Evolutionary conservation across 2,113 vertebrate species (phyloP).

Genomic region (Myotis davidii): DNA sequence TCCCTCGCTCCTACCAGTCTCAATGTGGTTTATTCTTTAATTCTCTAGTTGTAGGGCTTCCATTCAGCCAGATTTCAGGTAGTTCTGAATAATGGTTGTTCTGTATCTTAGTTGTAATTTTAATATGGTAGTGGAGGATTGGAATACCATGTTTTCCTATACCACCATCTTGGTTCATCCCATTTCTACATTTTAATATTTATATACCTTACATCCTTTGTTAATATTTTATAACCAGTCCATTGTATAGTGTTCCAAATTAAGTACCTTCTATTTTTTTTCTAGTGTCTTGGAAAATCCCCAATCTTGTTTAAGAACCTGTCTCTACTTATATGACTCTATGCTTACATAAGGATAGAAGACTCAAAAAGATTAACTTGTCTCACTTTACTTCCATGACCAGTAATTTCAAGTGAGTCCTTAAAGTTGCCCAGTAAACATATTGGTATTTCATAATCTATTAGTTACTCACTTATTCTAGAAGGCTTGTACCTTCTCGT

Average conservation of each 20-base stretch:
- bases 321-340: background rate
- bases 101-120: too few species aligned
- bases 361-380: background rate
- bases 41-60: too few species aligned
- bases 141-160: too few species aligned
- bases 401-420: background rate
- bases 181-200: slow-evolving; percentile 8
- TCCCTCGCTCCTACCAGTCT: too few species aligned
- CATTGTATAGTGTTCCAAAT: background rate
- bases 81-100: too few species aligned
- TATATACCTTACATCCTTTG: background rate
- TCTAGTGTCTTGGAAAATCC: background rate
- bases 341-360: background rate
- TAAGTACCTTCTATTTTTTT: background rate
- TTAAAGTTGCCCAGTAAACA: background rate
- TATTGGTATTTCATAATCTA: background rate
- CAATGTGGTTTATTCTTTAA: too few species aligned
- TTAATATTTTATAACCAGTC: background rate
- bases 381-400: background rate
- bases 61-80: too few species aligned
- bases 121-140: too few species aligned
- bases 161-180: too few species aligned
- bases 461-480: background rate
- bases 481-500: background rate
- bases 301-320: background rate